A percentile compares a stretch with the other conserved stretches of the same genome.
phyloP scores from a whole-genome alignment of 1,140 invertebrate species.

The Drosophila asahinai region DNA sequence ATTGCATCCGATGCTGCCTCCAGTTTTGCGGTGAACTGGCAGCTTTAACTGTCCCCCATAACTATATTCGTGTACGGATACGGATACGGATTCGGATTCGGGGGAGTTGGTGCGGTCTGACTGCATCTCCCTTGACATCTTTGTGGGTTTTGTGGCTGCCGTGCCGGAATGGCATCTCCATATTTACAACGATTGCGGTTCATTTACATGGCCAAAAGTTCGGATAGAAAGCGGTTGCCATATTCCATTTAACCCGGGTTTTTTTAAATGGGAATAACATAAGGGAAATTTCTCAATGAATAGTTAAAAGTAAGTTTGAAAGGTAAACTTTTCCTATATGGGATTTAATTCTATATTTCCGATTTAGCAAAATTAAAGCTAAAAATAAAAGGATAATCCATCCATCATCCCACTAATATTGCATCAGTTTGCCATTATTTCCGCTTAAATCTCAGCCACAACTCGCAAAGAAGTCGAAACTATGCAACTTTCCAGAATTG shows the following conservation, averaged over 20 bases:
- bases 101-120: conserved; percentile 14
- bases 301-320: too few species aligned
- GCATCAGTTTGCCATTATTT: conserved; percentile 6
- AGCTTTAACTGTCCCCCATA: conserved; percentile 48
- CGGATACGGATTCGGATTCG: background rate
- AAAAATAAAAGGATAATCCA: background rate
- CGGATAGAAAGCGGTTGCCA: background rate
- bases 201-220: conserved; percentile 39
- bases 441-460: conserved; percentile 1
- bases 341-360: too few species aligned
- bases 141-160: conserved; percentile 51
- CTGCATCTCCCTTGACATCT: conserved; percentile 27
- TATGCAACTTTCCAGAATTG: conserved; percentile 30
- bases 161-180: conserved; percentile 57
- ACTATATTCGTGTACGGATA: conserved; percentile 11
- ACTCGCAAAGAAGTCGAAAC: conserved; percentile 38
- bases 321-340: background rate
- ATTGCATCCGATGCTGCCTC: conserved; percentile 53
- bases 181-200: conserved; percentile 61
- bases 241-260: background rate
- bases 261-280: background rate
- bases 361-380: too few species aligned
- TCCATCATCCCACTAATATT: conserved; percentile 12
- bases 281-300: background rate
- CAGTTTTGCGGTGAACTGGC: conserved; percentile 42